phyloP scores from a whole-genome alignment of 2,888 invertebrate species.

The Listrodromus nycthemerus region DNA sequence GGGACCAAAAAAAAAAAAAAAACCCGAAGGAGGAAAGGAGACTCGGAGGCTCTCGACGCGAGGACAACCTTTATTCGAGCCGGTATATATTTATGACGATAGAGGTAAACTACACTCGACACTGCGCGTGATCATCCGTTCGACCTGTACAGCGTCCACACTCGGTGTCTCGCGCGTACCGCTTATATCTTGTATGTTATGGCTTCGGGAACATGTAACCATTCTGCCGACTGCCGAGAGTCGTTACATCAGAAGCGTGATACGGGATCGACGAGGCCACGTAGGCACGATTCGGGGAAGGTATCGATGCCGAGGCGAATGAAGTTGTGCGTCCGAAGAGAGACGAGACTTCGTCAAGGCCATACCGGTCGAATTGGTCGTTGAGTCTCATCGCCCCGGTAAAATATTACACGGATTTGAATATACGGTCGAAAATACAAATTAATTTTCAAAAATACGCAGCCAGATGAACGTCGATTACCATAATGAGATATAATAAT shows the following conservation, averaged over 20 bases:
- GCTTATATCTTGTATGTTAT: constrained; percentile 11
- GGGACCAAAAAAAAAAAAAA: constrained; percentile 1
- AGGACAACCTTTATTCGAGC: constrained; percentile 18
- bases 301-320: constrained; percentile 17
- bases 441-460: neutral
- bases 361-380: neutral
- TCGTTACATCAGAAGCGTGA: neutral
- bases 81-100: constrained; percentile 33
- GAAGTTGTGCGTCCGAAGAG: constrained; percentile 5
- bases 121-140: constrained; percentile 25
- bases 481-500: neutral
- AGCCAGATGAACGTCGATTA: neutral
- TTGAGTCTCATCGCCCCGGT: neutral
- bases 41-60: constrained; percentile 1
- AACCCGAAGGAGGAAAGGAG: neutral
- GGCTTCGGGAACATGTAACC: constrained; percentile 8
- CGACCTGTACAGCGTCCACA: constrained; percentile 17
- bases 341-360: constrained; percentile 34
- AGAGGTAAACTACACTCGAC: constrained; percentile 26
- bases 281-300: neutral
- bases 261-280: neutral
- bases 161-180: neutral
- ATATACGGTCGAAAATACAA: neutral
- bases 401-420: neutral
- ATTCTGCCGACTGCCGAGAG: constrained; percentile 36